These are phyloP conservation scores for Eilema depressum DNA, from an alignment of 2,888 invertebrate genomes.

Conservation along the genomic window DNA sequence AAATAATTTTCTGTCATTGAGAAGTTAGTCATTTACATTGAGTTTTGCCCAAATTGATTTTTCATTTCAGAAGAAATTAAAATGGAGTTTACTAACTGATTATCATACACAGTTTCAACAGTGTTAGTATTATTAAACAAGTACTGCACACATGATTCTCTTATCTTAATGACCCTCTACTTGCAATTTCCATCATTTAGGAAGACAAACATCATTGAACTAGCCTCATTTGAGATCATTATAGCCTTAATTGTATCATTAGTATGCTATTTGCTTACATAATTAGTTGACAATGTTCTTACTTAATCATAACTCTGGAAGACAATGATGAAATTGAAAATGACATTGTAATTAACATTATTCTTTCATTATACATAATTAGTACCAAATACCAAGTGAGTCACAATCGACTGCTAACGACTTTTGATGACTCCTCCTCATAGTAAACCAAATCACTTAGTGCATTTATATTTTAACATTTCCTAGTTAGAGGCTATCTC, in stretches of 20 bases:
- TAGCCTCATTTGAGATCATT: not conserved
- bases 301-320: not conserved
- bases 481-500: no score
- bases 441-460: no score
- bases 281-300: constrained; percentile 2
- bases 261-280: not conserved
- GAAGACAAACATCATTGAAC: not conserved
- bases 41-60: no score
- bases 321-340: not conserved
- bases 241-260: not conserved
- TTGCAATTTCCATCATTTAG: not conserved
- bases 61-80: not conserved
- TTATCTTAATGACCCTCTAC: not conserved
- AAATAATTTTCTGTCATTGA: not conserved
- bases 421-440: not conserved
- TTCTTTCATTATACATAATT: not conserved
- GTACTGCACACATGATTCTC: not conserved
- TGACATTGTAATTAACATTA: not conserved
- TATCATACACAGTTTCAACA: not conserved
- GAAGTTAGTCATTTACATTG: no score
- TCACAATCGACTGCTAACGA: not conserved
- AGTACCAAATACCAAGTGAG: not conserved
- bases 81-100: no score
- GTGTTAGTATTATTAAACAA: not conserved
- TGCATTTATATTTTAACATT: no score